These are phyloP conservation scores for Chrysemys picta DNA, from an alignment of 2,113 vertebrate species.

Conservation along the genomic window DNA sequence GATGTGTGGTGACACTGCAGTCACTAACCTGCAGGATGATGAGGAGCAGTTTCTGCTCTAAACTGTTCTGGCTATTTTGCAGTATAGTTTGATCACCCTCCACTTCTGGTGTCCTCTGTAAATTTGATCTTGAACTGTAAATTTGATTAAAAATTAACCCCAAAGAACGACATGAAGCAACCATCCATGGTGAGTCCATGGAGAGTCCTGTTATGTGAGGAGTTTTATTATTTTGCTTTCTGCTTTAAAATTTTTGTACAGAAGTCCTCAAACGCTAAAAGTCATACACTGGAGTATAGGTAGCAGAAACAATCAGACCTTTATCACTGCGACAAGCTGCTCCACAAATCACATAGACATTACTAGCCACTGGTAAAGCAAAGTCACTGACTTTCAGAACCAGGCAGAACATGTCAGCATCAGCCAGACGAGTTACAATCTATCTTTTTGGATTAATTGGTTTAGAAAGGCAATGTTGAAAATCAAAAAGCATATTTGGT, in stretches of 20 bases:
- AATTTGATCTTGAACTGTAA: too few relatives aligned
- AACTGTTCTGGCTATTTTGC: too few relatives aligned
- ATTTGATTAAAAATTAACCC: too few relatives aligned
- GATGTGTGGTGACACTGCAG: too few relatives aligned
- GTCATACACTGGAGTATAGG: neutral
- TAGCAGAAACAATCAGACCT: neutral
- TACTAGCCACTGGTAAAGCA: neutral
- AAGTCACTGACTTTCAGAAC: neutral
- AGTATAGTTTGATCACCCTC: too few relatives aligned
- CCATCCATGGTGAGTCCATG: too few relatives aligned
- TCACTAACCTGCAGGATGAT: too few relatives aligned
- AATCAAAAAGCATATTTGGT: neutral
- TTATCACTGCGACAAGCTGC: neutral
- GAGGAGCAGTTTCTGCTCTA: too few relatives aligned
- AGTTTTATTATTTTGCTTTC: too few relatives aligned
- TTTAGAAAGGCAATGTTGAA: neutral
- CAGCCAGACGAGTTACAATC: neutral
- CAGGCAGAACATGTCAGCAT: neutral
- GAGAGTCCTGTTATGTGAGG: too few relatives aligned
- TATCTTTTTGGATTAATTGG: neutral
- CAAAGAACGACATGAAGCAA: too few relatives aligned
- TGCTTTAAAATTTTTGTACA: neutral
- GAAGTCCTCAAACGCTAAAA: neutral
- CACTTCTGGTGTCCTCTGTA: too few relatives aligned
- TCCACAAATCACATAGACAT: neutral